phyloP scores from a whole-genome alignment of 2,113 vertebrate genomes.

The Silurus glanis region DNA sequence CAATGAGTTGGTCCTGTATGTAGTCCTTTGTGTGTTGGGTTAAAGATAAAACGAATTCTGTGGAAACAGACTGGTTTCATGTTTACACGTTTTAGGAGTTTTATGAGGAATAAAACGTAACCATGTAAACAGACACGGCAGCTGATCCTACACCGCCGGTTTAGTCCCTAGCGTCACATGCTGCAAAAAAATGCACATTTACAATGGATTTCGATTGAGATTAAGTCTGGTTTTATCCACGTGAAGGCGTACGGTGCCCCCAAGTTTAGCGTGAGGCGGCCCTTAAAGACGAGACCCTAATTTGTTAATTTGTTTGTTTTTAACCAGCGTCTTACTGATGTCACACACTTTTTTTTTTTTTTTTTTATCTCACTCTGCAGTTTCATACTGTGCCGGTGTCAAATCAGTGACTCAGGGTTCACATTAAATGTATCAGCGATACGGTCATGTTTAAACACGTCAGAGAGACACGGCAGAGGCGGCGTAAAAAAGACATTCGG shows the following conservation, averaged over 20 bases:
- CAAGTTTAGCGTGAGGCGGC: background rate
- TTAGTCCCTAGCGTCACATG: background rate
- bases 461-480: constrained; percentile 4
- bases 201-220: background rate
- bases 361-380: background rate
- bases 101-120: background rate
- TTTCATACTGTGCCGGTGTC: constrained; percentile 20
- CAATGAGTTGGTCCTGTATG: background rate
- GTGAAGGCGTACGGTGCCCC: too few species aligned
- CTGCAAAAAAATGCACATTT: background rate
- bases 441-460: constrained; percentile 25
- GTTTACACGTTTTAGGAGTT: background rate
- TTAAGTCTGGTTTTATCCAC: background rate
- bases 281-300: background rate
- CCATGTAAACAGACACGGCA: constrained; percentile 13
- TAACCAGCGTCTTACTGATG: constrained; percentile 2
- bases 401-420: constrained; percentile 33
- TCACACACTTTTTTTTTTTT: background rate
- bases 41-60: background rate
- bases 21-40: background rate
- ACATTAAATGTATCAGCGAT: constrained; percentile 15
- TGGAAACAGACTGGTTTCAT: background rate
- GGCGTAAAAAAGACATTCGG: background rate
- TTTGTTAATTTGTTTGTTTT: background rate
- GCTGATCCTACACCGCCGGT: constrained; percentile 3